Evolutionary conservation across 2,888 invertebrate genomes (phyloP).

Genomic region (Thysanoteuthis rhombus): DNA sequence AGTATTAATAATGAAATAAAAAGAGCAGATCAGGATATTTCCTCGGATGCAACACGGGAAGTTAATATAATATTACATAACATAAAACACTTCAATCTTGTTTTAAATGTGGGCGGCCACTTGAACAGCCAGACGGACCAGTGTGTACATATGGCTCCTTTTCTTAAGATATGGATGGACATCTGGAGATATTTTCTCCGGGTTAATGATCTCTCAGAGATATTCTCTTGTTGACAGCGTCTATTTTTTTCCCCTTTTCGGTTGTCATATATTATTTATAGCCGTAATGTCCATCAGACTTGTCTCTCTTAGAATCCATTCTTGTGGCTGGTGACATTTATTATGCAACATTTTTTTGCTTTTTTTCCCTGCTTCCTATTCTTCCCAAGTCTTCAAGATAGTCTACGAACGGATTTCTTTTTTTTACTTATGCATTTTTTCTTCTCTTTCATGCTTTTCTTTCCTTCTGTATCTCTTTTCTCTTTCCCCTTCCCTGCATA

Average conservation of each 20-base stretch:
- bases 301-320: background rate
- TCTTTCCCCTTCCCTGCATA: background rate
- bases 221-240: background rate
- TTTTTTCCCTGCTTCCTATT: background rate
- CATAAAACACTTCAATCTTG: background rate
- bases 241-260: background rate
- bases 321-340: too few species aligned
- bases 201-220: background rate
- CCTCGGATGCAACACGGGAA: background rate
- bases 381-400: background rate
- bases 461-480: background rate
- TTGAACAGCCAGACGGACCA: background rate
- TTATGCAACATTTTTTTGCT: background rate
- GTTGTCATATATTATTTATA: background rate
- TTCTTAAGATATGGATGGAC: constrained; percentile 12
- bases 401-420: background rate
- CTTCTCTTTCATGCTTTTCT: background rate
- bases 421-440: too few species aligned
- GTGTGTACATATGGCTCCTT: background rate
- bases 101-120: background rate
- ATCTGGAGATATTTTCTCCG: background rate
- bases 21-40: background rate
- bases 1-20: background rate
- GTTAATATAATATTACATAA: background rate
- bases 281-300: background rate